Evolutionary conservation across 1,140 invertebrate genomes (phyloP).

Genomic region (Globodera ellingtonae): DNA sequence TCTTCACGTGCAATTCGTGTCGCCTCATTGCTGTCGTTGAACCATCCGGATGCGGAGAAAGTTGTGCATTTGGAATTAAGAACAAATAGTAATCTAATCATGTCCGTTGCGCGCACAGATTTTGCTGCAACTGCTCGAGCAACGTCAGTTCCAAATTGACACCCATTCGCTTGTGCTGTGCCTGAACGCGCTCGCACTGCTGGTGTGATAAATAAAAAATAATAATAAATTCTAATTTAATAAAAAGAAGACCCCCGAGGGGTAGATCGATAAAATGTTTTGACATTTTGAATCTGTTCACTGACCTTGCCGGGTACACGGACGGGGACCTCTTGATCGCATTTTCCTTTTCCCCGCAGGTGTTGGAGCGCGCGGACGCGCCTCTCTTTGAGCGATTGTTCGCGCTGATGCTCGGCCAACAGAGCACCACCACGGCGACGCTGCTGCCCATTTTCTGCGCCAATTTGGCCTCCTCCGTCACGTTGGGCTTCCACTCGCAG

Average conservation of each 20-base stretch:
- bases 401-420: conserved; percentile 19
- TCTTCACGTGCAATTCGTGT: conserved; percentile 50
- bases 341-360: conserved; percentile 9
- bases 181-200: conserved; percentile 56
- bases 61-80: conserved; percentile 1
- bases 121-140: conserved; percentile 49
- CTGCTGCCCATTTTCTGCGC: conserved; percentile 43
- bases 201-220: background rate
- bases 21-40: conserved; percentile 51
- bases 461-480: conserved; percentile 36
- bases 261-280: too few species aligned
- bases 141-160: conserved; percentile 48
- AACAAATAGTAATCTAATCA: conserved; percentile 5
- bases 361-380: conserved; percentile 56
- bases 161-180: conserved; percentile 43
- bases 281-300: too few species aligned
- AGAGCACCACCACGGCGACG: conserved; percentile 6
- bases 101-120: conserved; percentile 28
- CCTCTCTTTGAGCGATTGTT: conserved; percentile 36
- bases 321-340: too few species aligned
- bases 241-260: too few species aligned
- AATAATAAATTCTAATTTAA: too few species aligned
- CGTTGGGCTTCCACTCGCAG: conserved; percentile 41
- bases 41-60: conserved; percentile 57
- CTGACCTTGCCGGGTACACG: too few species aligned